Percentiles rank a stretch among this genome's conserved stretches.
Conservation (phyloP, 2,888 invertebrate genomes). For the Drosophila recens region DNA sequence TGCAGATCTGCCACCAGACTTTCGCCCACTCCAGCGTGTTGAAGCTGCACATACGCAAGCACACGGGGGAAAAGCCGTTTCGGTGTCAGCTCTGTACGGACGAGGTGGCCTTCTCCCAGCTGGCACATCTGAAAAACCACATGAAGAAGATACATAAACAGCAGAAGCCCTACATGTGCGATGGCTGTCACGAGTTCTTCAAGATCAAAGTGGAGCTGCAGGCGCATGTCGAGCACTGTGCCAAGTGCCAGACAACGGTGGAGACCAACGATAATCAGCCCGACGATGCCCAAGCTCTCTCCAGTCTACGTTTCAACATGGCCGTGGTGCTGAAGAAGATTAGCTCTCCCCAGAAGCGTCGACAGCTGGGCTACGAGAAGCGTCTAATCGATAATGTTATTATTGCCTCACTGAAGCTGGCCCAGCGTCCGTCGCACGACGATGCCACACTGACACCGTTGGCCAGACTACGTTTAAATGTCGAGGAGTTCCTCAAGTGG, state of each 20-base stretch:
- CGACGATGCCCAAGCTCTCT: conserved; percentile 87
- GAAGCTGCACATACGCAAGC: conserved; percentile 92
- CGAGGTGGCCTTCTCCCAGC: conserved; percentile 91
- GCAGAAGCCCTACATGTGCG: conserved; percentile 91
- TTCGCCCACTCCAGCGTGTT: conserved; percentile 94
- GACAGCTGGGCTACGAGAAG: conserved; percentile 91
- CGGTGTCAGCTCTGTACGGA: conserved; percentile 88
- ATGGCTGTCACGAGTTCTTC: conserved; percentile 90
- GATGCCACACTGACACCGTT: conserved; percentile 87
- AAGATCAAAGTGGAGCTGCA: conserved; percentile 91
- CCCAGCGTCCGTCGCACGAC: conserved; percentile 89
- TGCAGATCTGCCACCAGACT: conserved; percentile 83
- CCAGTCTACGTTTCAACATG: conserved; percentile 91
- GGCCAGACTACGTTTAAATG: conserved; percentile 90
- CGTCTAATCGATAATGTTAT: conserved; percentile 92
- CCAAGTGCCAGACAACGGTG: conserved; percentile 45
- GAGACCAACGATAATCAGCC: conserved; percentile 48
- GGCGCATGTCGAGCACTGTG: conserved; percentile 87
- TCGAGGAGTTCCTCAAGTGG: conserved; percentile 91
- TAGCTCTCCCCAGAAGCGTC: conserved; percentile 91
- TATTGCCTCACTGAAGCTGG: conserved; percentile 91
- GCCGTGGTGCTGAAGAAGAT: conserved; percentile 93
- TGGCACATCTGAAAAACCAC: conserved; percentile 95
- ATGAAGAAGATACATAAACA: conserved; percentile 94
- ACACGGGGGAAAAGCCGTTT: conserved; percentile 95